Evolutionary conservation across 2,797 vertebrate species (phyloP).

Genomic region (Chanos chanos): DNA sequence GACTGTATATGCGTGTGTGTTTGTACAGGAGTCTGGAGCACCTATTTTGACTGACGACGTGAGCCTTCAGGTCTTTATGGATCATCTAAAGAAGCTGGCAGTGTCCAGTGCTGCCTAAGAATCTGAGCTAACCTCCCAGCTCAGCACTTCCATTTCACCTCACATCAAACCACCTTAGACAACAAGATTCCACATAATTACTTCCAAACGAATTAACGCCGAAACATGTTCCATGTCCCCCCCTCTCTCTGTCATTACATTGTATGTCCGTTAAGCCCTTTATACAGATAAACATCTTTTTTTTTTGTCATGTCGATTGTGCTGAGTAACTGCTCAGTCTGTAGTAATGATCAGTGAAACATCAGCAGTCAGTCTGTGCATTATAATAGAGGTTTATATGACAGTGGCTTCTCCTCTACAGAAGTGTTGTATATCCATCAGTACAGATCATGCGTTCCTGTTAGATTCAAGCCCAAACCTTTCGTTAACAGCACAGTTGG

Average conservation of each 20-base stretch:
- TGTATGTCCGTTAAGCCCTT: background rate
- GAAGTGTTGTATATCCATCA: no score
- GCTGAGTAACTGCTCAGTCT: background rate
- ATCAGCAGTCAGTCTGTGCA: no score
- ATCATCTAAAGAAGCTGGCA: conserved; percentile 96
- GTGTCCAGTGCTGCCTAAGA: conserved; percentile 90
- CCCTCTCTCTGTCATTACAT: background rate
- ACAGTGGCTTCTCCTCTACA: no score
- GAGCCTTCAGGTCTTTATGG: conserved; percentile 98
- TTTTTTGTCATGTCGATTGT: background rate
- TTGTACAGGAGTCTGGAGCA: conserved; percentile 75
- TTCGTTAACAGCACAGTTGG: no score
- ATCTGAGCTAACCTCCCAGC: background rate
- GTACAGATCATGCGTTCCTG: no score
- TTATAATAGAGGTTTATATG: conserved; percentile 1
- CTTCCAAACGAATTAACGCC: background rate
- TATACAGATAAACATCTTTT: background rate
- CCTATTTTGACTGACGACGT: conserved; percentile 97
- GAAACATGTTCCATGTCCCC: background rate
- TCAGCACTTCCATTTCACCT: background rate
- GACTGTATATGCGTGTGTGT: conserved; percentile 1
- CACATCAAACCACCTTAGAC: background rate
- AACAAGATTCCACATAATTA: conserved; percentile 6
- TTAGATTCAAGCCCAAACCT: no score
- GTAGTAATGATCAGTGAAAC: background rate